Evolutionary conservation across 2,113 vertebrate genomes (phyloP).

Genomic region (Leptocoma aspasia): DNA sequence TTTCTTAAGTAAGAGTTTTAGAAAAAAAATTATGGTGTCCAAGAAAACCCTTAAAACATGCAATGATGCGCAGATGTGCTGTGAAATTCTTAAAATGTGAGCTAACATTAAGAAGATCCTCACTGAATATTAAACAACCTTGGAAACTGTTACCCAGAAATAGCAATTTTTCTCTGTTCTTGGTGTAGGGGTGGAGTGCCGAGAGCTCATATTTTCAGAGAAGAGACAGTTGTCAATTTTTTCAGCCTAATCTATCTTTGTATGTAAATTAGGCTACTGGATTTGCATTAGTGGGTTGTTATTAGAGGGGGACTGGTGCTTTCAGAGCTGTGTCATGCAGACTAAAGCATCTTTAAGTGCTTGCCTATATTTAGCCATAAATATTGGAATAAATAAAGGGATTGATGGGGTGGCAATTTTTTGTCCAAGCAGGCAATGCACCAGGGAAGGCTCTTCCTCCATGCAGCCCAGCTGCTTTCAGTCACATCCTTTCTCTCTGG

Average conservation of each 20-base stretch:
- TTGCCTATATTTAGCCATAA: neutral
- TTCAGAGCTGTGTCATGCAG: neutral
- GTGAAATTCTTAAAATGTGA: conserved; percentile 19
- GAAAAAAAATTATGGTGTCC: neutral
- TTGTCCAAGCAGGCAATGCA: neutral
- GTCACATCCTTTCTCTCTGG: neutral
- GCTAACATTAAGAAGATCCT: neutral
- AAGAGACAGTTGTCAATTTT: neutral
- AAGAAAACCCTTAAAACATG: neutral
- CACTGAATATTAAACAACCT: conserved; percentile 27
- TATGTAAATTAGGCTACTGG: neutral
- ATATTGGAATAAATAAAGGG: neutral
- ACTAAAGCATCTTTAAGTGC: neutral
- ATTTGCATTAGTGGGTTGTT: neutral
- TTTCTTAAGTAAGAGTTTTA: neutral
- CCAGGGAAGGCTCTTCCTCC: neutral
- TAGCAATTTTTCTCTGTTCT: neutral
- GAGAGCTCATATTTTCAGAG: neutral
- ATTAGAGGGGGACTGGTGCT: neutral
- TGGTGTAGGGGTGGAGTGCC: neutral
- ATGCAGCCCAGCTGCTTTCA: neutral
- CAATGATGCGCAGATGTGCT: neutral
- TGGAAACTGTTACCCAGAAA: neutral
- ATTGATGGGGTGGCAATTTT: neutral
- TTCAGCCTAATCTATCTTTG: neutral